Evolutionary conservation across 2,888 invertebrate genomes (phyloP).

Genomic region (Asteroscopus sphinx): DNA sequence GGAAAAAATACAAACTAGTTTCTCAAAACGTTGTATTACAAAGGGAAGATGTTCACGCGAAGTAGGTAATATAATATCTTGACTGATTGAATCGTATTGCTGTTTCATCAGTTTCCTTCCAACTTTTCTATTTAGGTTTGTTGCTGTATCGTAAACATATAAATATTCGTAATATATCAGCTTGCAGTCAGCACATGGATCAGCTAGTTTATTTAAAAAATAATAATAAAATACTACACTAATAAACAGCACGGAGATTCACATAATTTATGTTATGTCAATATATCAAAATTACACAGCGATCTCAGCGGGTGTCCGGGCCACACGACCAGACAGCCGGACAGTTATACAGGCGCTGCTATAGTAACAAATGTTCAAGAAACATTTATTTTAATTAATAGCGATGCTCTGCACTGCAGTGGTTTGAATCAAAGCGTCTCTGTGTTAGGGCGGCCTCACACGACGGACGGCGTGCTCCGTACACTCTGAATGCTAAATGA

Average conservation of each 20-base stretch:
- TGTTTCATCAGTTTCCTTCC: neutral
- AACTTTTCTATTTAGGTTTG: neutral
- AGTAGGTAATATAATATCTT: too few species aligned
- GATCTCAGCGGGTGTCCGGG: conserved; percentile 3
- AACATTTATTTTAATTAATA: conserved; percentile 4
- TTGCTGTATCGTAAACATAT: neutral
- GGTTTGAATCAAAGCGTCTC: neutral
- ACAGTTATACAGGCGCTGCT: neutral
- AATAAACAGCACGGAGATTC: neutral
- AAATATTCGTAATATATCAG: neutral
- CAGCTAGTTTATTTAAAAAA: neutral
- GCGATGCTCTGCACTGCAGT: neutral
- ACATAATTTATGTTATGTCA: neutral
- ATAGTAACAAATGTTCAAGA: neutral
- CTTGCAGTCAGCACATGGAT: neutral
- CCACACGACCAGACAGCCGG: neutral
- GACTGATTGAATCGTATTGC: neutral
- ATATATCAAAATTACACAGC: neutral
- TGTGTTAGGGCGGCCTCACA: neutral
- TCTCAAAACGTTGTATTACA: too few species aligned
- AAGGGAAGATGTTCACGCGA: too few species aligned
- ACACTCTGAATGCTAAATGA: conserved; percentile 2
- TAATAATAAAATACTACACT: neutral
- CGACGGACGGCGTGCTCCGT: neutral
- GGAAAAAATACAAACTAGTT: too few species aligned